Base-by-base conservation (phyloP, 2,113 vertebrate species). In the Dasyprocta punctata region DNA sequence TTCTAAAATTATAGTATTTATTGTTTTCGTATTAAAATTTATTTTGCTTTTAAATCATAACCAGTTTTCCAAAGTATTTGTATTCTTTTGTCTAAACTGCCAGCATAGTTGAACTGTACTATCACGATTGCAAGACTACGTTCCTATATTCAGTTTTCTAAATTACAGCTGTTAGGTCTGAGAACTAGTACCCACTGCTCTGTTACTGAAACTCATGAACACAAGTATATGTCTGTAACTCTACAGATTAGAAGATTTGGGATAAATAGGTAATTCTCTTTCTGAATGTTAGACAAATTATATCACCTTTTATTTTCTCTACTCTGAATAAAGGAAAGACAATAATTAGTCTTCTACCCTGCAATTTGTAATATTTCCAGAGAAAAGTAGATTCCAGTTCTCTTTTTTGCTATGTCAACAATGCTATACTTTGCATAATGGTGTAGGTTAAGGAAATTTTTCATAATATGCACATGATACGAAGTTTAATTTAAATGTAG, bases 191-290 rank as follows among this genome's bases (percentile, higher is more conserved):
- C 36, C 36, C 38, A 24, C 65, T 78, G 10, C 17, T 96, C 38
- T 81, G 65, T 87, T 90, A 82, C 54, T 92, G 61, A 89, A 69
- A 61, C 78, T 96, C 67, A 89, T 38, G 84, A 89, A 82, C 28
- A 86, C 19, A 54, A 47, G 13, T 89, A 2, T 17, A 20, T 87
- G 13, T 56, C 71, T 86, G 3, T 92, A 84, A 61, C 36, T 44
- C 44, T n/a, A 30, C 33, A 17, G 28, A 38, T 86, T 71, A 41
- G 52, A 89, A 92, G 54, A 56, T 67, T 91, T 78, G 58, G 44
- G 73, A 77, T 87, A 22, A 92, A 20, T 58, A 77, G 19, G 13
- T 89, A 49, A 84, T 89, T 96, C 3, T 95, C 2, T 73, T 83
- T 93, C 33, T 84, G 20, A 73, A 14, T 86, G 8, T 52, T 77